Percentiles rank a stretch among this genome's conserved stretches.
These are phyloP conservation scores for Anastatus disparis DNA, from an alignment of 1,140 invertebrate species.

Conservation along the genomic window DNA sequence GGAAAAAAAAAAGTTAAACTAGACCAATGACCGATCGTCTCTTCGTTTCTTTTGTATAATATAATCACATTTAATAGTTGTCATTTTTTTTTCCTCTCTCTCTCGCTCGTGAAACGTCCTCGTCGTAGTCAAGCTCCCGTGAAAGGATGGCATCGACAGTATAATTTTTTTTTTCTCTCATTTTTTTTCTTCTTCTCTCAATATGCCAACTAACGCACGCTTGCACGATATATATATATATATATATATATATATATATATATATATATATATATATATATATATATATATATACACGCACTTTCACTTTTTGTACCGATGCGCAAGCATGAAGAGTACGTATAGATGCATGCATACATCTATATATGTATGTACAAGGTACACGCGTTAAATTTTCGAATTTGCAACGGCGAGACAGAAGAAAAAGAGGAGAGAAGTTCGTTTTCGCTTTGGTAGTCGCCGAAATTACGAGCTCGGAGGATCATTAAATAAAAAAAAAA, in stretches of 20 bases:
- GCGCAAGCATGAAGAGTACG: too few relatives aligned
- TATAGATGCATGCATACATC: too few relatives aligned
- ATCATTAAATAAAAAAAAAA: constrained; percentile 8
- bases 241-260: not conserved
- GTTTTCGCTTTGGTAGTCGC: too few relatives aligned
- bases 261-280: not conserved
- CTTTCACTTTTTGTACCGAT: too few relatives aligned
- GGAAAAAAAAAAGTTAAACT: too few relatives aligned
- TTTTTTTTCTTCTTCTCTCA: constrained; percentile 2
- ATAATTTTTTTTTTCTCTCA: too few relatives aligned
- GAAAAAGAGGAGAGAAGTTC: too few relatives aligned
- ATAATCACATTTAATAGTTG: too few relatives aligned
- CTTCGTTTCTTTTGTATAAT: too few relatives aligned
- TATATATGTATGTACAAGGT: too few relatives aligned
- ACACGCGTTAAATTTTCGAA: too few relatives aligned
- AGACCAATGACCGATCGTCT: not conserved
- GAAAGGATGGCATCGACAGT: constrained; percentile 24
- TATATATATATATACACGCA: not conserved
- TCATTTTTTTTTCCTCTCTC: constrained; percentile 4
- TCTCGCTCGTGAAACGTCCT: not conserved
- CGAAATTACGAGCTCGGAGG: not conserved
- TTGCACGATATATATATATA: constrained; percentile 17
- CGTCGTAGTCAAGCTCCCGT: constrained; percentile 28
- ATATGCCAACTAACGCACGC: constrained; percentile 5
- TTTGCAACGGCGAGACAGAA: too few relatives aligned